These are phyloP conservation scores for Panthera uncia DNA, from an alignment of 2,113 vertebrate genomes.

Conservation along the genomic window DNA sequence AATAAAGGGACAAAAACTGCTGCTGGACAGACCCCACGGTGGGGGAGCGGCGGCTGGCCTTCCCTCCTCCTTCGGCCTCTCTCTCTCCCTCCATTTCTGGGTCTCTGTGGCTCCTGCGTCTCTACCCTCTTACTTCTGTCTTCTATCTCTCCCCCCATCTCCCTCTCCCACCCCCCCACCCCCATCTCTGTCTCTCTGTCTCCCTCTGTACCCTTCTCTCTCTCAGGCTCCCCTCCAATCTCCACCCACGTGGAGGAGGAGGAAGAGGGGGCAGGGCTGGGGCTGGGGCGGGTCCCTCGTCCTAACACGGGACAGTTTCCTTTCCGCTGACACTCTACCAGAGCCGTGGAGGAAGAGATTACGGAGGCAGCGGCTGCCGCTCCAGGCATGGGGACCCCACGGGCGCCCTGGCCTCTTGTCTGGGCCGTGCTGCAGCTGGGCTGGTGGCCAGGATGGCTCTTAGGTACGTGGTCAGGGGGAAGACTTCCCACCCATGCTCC, in stretches of 20 bases:
- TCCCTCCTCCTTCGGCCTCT: not conserved
- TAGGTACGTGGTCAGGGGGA: constrained; percentile 28
- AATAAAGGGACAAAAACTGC: not conserved
- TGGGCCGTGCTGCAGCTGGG: constrained; percentile 62
- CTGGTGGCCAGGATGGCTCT: constrained; percentile 57
- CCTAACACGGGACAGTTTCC: constrained; percentile 79
- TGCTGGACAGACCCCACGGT: fast-evolving
- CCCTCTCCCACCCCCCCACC: not conserved
- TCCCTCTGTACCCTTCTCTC: fast-evolving
- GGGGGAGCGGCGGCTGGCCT: no score
- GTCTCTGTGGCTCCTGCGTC: not conserved
- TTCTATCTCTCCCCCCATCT: no score
- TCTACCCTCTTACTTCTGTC: not conserved
- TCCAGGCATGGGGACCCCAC: constrained; percentile 51
- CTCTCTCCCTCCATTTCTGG: no score
- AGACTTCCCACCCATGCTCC: fast-evolving
- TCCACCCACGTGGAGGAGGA: constrained; percentile 29
- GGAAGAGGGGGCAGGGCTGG: not conserved
- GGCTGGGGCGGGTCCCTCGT: not conserved
- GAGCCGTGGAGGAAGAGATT: not conserved
- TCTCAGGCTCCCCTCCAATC: not conserved
- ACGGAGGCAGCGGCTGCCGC: not conserved
- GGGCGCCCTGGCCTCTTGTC: not conserved
- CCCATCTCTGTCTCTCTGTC: not conserved
- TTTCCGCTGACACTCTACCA: constrained; percentile 84